Conservation (phyloP, 2,797 vertebrate genomes). For the Micropoecilia bifurca region DNA sequence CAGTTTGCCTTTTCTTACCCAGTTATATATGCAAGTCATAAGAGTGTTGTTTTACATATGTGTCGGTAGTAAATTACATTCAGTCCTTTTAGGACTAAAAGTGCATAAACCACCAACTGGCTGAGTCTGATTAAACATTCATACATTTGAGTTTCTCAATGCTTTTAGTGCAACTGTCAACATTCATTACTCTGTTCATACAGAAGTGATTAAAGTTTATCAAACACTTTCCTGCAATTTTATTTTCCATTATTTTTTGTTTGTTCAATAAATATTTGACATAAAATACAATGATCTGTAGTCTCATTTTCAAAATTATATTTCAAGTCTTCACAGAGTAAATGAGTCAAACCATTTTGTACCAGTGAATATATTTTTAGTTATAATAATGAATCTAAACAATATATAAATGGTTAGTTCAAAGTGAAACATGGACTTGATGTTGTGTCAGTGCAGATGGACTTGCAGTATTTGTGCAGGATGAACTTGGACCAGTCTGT, state of each 20-base stretch:
- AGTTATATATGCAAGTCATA: background rate
- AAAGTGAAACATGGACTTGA: background rate
- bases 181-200: background rate
- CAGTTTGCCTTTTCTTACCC: too few relatives aligned
- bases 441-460: background rate
- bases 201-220: background rate
- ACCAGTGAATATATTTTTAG: background rate
- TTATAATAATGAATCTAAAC: background rate
- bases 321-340: background rate
- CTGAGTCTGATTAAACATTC: slow-evolving; percentile 36
- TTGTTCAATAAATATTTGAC: background rate
- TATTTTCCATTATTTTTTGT: background rate
- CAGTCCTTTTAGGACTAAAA: slow-evolving; percentile 3
- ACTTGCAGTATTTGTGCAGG: background rate
- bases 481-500: background rate
- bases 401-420: background rate
- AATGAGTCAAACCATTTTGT: background rate
- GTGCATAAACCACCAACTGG: slow-evolving; percentile 20
- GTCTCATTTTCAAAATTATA: background rate
- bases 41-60: background rate
- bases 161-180: background rate
- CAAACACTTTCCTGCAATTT: background rate
- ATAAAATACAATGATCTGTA: background rate
- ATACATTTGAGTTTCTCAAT: slow-evolving; percentile 36
- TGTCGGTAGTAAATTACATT: background rate